These are phyloP conservation scores for Virgularia gustaviana DNA, from an alignment of 92 coral and sea anemone genomes.

Conservation along the genomic window DNA sequence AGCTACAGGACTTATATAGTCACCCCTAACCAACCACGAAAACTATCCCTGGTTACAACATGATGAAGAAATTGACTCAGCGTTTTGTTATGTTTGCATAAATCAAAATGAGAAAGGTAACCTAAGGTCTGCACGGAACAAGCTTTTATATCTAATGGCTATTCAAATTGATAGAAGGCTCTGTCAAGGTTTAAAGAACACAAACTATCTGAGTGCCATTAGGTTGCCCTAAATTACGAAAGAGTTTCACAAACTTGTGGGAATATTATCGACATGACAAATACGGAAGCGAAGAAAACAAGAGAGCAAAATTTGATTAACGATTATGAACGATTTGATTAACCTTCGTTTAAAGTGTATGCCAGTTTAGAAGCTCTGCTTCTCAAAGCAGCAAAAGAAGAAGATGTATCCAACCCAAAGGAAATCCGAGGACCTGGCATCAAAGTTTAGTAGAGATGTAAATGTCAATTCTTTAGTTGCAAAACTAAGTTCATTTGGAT, in stretches of 20 bases:
- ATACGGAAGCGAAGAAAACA: slow-evolving; percentile 29
- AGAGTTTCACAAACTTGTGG: slow-evolving; percentile 39
- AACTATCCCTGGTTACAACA: slow-evolving; percentile 44
- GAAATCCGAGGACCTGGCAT: slow-evolving; percentile 37
- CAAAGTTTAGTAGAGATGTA: slow-evolving; percentile 46
- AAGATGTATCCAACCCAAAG: slow-evolving; percentile 45
- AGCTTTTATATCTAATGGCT: slow-evolving; percentile 48
- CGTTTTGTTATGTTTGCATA: slow-evolving; percentile 32
- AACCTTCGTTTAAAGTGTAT: no score
- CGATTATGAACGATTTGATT: no score
- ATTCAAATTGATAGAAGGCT: slow-evolving; percentile 55
- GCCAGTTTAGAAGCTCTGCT: no score
- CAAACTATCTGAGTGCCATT: slow-evolving; percentile 47
- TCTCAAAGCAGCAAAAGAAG: slow-evolving; percentile 39
- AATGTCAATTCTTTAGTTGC: slow-evolving; percentile 34
- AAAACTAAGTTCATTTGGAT: slow-evolving; percentile 45
- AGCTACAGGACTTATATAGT: background rate
- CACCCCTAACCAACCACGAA: slow-evolving; percentile 41
- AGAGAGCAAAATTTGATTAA: slow-evolving; percentile 47
- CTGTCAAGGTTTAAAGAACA: slow-evolving; percentile 35
- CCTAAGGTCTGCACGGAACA: slow-evolving; percentile 34
- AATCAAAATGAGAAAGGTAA: slow-evolving; percentile 40
- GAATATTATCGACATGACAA: slow-evolving; percentile 45
- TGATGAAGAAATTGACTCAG: slow-evolving; percentile 22
- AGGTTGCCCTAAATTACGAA: slow-evolving; percentile 38